Evolutionary conservation across 2,888 invertebrate genomes (phyloP).

Genomic region (Cyclophora punctaria): DNA sequence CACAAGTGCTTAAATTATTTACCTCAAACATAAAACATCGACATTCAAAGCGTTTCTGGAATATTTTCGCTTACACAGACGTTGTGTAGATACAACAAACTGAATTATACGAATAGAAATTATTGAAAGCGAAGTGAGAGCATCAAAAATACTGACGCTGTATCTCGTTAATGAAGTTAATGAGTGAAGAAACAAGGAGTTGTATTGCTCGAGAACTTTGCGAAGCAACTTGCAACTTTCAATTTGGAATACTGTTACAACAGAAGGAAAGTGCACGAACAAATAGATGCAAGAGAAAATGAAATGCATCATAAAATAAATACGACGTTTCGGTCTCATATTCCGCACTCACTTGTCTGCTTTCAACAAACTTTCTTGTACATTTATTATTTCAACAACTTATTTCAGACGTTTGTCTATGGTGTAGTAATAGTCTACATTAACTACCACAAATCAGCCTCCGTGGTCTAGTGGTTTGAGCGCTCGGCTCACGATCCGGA

Average conservation of each 20-base stretch:
- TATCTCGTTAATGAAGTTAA: constrained; percentile 68
- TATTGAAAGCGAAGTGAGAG: constrained; percentile 56
- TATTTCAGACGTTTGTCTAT: neutral
- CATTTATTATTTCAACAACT: constrained; percentile 8
- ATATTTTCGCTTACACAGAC: constrained; percentile 64
- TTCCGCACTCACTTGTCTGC: constrained; percentile 5
- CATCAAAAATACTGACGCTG: constrained; percentile 64
- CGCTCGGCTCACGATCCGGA: no score
- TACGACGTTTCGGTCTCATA: constrained; percentile 13
- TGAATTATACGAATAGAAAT: constrained; percentile 60
- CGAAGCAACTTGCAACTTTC: constrained; percentile 55
- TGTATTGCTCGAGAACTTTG: constrained; percentile 48
- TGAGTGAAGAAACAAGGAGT: constrained; percentile 58
- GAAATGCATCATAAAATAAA: constrained; percentile 50
- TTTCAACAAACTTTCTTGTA: constrained; percentile 4
- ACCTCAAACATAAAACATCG: constrained; percentile 69
- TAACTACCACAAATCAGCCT: no score
- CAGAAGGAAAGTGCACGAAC: constrained; percentile 32
- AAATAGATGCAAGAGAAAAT: constrained; percentile 38
- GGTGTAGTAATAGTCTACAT: no score
- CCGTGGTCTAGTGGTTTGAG: no score
- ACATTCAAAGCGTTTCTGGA: constrained; percentile 63
- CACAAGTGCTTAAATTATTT: constrained; percentile 68
- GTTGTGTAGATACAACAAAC: constrained; percentile 46
- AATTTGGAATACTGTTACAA: constrained; percentile 51